A percentile compares a stretch with the other conserved stretches of the same genome.
phyloP scores from a whole-genome alignment of 2,113 vertebrate species.

The Caretta caretta region DNA sequence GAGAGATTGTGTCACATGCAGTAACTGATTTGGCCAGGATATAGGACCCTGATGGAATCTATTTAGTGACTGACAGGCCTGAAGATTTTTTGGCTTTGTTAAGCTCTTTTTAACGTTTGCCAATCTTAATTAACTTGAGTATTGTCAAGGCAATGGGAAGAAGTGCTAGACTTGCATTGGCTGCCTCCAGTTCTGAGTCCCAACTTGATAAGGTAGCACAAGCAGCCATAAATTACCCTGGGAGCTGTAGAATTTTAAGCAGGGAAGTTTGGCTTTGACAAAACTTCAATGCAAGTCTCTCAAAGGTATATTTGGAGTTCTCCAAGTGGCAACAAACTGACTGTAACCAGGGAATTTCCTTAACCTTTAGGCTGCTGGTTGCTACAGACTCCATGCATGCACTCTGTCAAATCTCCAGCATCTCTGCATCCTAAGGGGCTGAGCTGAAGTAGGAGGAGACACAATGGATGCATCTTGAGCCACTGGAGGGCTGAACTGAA shows the following conservation, averaged over 20 bases:
- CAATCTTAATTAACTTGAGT: not conserved
- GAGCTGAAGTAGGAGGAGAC: not conserved
- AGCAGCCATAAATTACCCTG: not conserved
- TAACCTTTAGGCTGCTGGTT: not conserved
- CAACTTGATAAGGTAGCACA: not conserved
- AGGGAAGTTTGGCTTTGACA: not conserved
- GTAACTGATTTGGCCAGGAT: not conserved
- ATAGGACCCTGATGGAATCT: not conserved
- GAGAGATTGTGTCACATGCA: not conserved
- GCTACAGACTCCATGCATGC: not conserved
- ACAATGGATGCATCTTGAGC: too few species aligned
- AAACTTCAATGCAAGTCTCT: not conserved
- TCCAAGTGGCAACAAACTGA: not conserved
- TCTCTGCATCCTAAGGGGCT: too few species aligned
- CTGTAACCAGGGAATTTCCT: not conserved
- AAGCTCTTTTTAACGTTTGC: not conserved
- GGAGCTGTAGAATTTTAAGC: not conserved
- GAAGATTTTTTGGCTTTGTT: not conserved
- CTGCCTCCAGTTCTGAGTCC: not conserved
- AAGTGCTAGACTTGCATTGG: not conserved
- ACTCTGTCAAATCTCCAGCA: not conserved
- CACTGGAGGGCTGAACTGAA: too few species aligned
- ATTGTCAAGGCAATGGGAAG: not conserved
- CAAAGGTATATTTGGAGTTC: not conserved
- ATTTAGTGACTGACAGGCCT: not conserved